phyloP scores from a whole-genome alignment of 2,888 invertebrate species.

The Crepidodera aurea region DNA sequence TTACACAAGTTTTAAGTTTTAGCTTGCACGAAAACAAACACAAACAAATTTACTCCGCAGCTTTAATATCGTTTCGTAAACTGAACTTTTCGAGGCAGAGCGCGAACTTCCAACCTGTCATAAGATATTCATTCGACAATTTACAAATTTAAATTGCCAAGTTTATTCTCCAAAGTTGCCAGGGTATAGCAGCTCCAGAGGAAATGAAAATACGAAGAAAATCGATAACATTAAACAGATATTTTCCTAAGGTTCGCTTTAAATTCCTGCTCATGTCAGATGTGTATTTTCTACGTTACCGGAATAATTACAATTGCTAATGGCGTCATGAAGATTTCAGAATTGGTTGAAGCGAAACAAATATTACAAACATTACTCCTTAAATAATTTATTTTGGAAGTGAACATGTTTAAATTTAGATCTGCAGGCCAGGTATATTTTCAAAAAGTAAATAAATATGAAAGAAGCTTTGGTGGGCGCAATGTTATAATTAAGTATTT shows the following conservation, averaged over 20 bases:
- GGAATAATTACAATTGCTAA: not conserved
- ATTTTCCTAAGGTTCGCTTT: constrained; percentile 7
- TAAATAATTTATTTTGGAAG: no score
- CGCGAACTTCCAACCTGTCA: constrained; percentile 30
- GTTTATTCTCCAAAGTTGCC: constrained; percentile 27
- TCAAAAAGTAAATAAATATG: no score
- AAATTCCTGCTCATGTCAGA: not conserved
- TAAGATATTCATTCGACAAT: constrained; percentile 32
- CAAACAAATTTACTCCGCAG: constrained; percentile 34
- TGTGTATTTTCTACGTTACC: not conserved
- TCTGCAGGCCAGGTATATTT: no score
- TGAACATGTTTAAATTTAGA: no score
- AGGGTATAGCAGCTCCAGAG: constrained; percentile 6
- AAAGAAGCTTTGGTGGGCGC: no score
- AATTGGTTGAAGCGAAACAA: not conserved
- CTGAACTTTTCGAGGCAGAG: constrained; percentile 16
- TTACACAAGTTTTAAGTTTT: constrained; percentile 30
- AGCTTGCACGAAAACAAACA: constrained; percentile 38
- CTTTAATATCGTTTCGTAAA: constrained; percentile 28
- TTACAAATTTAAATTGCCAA: constrained; percentile 28
- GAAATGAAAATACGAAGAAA: constrained; percentile 21
- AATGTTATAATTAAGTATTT: no score
- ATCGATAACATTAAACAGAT: constrained; percentile 21
- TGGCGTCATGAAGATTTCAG: not conserved
- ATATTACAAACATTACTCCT: no score